phyloP scores from a whole-genome alignment of 2,113 vertebrate species.

The Malurus alboscapulatus region DNA sequence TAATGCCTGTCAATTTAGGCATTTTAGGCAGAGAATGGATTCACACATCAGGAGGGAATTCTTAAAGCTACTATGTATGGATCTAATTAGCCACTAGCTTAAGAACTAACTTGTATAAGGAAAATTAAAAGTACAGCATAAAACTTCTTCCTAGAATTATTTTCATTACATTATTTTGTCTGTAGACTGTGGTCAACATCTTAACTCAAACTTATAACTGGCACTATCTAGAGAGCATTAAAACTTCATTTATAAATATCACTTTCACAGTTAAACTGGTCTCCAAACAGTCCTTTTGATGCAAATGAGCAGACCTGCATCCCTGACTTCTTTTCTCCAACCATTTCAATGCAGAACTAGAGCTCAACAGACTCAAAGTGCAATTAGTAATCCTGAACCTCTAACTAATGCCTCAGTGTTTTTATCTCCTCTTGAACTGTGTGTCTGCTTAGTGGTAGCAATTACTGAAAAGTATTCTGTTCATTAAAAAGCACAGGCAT shows the following conservation, averaged over 20 bases:
- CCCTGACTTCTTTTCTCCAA: not conserved
- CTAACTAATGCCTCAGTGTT: not conserved
- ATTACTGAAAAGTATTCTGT: not conserved
- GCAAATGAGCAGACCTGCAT: not conserved
- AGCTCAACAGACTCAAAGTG: not conserved
- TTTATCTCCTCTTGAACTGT: not conserved
- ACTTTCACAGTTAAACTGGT: not conserved
- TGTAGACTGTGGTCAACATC: not conserved
- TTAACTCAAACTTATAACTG: not conserved
- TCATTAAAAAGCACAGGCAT: not conserved
- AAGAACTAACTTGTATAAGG: not conserved
- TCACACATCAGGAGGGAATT: conserved; percentile 5
- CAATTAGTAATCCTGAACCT: not conserved
- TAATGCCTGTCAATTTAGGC: not conserved
- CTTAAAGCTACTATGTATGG: not conserved
- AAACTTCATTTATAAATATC: not conserved
- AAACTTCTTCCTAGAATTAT: not conserved
- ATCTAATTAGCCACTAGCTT: not conserved
- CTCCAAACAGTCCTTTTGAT: not conserved
- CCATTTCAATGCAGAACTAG: not conserved
- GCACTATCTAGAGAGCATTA: not conserved
- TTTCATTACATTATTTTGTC: not conserved
- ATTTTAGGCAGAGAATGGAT: not conserved
- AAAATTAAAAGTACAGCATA: not conserved
- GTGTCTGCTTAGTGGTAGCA: not conserved